phyloP scores from a whole-genome alignment of 1,140 invertebrate species.

The Bactericera cockerelli region DNA sequence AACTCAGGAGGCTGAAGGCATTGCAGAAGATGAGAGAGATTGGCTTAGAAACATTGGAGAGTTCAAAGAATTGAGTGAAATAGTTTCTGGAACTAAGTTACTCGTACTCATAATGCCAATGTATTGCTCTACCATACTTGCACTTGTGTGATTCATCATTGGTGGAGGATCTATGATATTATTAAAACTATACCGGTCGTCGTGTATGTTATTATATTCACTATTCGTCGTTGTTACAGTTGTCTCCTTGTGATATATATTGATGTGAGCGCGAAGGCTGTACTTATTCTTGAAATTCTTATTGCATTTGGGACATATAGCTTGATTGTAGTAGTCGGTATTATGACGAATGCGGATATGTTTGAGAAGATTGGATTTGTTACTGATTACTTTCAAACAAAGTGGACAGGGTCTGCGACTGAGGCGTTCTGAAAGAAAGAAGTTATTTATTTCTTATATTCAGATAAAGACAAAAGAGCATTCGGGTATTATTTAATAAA shows the following conservation, averaged over 20 bases:
- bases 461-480: too few species aligned
- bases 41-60: too few species aligned
- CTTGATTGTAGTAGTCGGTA: conserved; percentile 27
- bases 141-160: too few species aligned
- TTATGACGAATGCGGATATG: conserved; percentile 30
- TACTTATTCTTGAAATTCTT: conserved; percentile 55
- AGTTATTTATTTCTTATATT: too few species aligned
- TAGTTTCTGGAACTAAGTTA: too few species aligned
- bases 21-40: too few species aligned
- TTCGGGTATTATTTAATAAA: not conserved
- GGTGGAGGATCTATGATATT: too few species aligned
- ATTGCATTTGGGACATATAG: conserved; percentile 41
- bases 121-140: too few species aligned
- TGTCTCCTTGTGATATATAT: conserved; percentile 28
- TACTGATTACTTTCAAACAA: conserved; percentile 31
- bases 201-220: not conserved
- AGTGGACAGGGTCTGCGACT: conserved; percentile 28
- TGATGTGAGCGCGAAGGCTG: conserved; percentile 39
- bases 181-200: not conserved
- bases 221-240: not conserved
- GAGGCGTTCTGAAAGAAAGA: conserved; percentile 20
- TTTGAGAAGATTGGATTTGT: conserved; percentile 31
- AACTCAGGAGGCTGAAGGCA: too few species aligned
- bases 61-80: too few species aligned
- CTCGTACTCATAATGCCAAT: too few species aligned